Evolutionary conservation across 2,797 vertebrate species (phyloP).

Genomic region (Nannoperca australis): DNA sequence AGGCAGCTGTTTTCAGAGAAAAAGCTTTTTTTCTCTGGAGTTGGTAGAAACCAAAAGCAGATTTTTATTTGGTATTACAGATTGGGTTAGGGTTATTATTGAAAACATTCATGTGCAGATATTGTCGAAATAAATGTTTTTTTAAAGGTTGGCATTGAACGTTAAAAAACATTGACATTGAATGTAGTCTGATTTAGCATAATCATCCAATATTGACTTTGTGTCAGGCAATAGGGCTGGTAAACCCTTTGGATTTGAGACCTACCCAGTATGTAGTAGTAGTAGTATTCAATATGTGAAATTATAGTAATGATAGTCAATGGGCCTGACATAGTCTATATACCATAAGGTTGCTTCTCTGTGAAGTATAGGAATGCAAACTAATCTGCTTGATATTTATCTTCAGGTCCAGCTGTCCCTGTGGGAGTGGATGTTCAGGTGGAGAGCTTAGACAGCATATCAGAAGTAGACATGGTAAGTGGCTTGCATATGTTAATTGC

Average conservation of each 20-base stretch:
- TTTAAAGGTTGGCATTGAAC: background rate
- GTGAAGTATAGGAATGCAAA: background rate
- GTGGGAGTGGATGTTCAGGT: slow-evolving; percentile 97
- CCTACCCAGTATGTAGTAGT: too few species aligned
- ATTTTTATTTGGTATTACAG: too few species aligned
- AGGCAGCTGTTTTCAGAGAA: too few species aligned
- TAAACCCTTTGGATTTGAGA: background rate
- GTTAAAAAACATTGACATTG: background rate
- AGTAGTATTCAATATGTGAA: too few species aligned
- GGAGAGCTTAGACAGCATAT: slow-evolving; percentile 97
- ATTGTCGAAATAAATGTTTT: background rate
- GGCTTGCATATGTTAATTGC: slow-evolving; percentile 31
- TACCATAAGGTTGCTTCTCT: background rate
- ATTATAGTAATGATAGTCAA: too few species aligned
- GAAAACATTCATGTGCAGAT: too few species aligned
- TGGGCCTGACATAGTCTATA: background rate
- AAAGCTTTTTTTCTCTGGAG: background rate
- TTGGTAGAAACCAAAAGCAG: too few species aligned
- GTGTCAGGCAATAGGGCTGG: background rate
- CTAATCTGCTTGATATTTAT: slow-evolving; percentile 14
- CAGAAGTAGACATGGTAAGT: slow-evolving; percentile 97
- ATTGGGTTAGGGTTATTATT: too few species aligned
- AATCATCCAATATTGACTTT: background rate
- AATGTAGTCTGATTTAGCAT: background rate
- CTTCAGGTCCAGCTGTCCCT: slow-evolving; percentile 93